Percentiles rank a stretch among this genome's conserved stretches.
Evolutionary conservation across 2,113 vertebrate genomes (phyloP).

Genomic region (Pseudois nayaur): DNA sequence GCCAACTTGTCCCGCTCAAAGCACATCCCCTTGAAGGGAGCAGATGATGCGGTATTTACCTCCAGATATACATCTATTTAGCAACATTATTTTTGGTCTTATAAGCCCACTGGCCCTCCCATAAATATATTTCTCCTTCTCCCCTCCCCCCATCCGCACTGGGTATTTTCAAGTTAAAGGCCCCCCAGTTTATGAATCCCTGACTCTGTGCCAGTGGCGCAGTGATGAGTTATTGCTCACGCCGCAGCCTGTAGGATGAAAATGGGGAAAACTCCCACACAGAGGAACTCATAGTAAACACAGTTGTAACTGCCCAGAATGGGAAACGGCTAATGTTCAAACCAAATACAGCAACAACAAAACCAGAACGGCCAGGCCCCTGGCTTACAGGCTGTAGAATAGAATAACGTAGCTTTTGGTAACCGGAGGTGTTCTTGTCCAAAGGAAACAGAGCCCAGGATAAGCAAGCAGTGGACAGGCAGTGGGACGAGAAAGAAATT

Average conservation of each 20-base stretch:
- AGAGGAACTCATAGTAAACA: neutral
- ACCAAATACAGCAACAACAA: neutral
- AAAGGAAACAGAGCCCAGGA: neutral
- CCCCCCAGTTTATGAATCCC: neutral
- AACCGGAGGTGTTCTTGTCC: neutral
- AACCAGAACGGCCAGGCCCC: neutral
- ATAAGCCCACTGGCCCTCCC: neutral
- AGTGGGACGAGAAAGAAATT: neutral
- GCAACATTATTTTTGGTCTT: neutral
- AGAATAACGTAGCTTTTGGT: neutral
- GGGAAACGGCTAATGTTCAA: neutral
- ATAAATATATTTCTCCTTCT: neutral
- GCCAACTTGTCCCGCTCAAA: neutral
- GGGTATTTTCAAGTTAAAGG: neutral
- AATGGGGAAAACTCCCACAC: neutral
- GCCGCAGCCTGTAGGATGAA: neutral
- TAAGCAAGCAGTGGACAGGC: neutral
- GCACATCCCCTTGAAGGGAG: fast-evolving
- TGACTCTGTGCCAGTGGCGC: neutral
- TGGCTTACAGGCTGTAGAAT: neutral
- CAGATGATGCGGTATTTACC: fast-evolving
- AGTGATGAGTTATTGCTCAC: neutral
- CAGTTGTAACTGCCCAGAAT: neutral
- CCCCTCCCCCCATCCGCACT: neutral
- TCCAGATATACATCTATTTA: neutral